A percentile compares a stretch with the other conserved stretches of the same genome.
These are phyloP conservation scores for Gymnoscopelus braueri DNA, from an alignment of 2,797 vertebrate genomes.

Conservation along the genomic window DNA sequence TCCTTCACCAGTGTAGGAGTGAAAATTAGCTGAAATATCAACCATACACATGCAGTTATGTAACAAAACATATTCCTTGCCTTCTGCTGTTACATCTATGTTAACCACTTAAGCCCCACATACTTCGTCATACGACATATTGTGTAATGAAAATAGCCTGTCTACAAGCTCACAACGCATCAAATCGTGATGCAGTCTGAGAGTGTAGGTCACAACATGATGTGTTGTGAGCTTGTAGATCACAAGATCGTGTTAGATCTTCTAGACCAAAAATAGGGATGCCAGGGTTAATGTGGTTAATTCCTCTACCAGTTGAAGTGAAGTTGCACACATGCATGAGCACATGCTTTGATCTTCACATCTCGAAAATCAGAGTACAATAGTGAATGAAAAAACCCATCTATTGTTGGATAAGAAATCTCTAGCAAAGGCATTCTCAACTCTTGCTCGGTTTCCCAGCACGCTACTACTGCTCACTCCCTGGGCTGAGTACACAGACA, in stretches of 20 bases:
- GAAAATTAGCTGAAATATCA: constrained; percentile 28
- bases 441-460: constrained; percentile 53
- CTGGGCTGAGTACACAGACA: constrained; percentile 39
- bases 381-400: constrained; percentile 39
- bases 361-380: constrained; percentile 59
- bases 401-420: constrained; percentile 62
- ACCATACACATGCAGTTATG: constrained; percentile 31
- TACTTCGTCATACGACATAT: not conserved
- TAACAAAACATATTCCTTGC: constrained; percentile 41
- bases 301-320: constrained; percentile 4
- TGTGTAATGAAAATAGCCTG: not conserved
- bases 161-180: no score
- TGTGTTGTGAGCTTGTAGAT: no score
- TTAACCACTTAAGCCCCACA: constrained; percentile 1
- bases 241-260: no score
- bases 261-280: no score
- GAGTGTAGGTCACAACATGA: no score
- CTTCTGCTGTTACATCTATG: constrained; percentile 43
- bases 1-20: constrained; percentile 15
- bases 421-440: constrained; percentile 59
- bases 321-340: constrained; percentile 35
- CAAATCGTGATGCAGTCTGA: no score
- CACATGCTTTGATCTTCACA: constrained; percentile 49
- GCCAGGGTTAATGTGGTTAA: no score
- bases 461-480: constrained; percentile 32